These are phyloP conservation scores for Acleris holmiana DNA, from an alignment of 2,888 invertebrate genomes.

Conservation along the genomic window DNA sequence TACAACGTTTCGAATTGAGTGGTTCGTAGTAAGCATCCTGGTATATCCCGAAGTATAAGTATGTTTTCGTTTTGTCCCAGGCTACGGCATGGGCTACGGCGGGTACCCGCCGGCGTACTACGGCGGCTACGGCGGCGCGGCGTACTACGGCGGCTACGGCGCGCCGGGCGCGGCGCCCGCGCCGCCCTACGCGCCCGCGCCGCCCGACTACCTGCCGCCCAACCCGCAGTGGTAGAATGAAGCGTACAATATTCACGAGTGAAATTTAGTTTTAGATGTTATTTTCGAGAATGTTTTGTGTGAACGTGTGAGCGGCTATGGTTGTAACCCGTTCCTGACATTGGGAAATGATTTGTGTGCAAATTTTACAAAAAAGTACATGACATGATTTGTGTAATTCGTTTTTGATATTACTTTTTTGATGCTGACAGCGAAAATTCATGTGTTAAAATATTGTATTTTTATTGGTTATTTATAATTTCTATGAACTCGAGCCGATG, in stretches of 20 bases:
- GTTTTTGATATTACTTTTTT: slow-evolving; percentile 15
- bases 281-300: slow-evolving; percentile 39
- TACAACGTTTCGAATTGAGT: too few relatives aligned
- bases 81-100: slow-evolving; percentile 75
- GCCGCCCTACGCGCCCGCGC: slow-evolving; percentile 45
- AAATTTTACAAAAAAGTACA: slow-evolving; percentile 10
- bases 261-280: slow-evolving; percentile 37
- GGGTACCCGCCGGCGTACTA: slow-evolving; percentile 80
- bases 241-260: slow-evolving; percentile 37
- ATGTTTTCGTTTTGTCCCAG: slow-evolving; percentile 45
- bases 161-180: slow-evolving; percentile 54
- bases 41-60: too few relatives aligned
- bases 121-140: slow-evolving; percentile 80
- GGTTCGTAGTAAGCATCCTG: too few relatives aligned
- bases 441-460: slow-evolving; percentile 6
- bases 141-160: slow-evolving; percentile 78
- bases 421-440: slow-evolving; percentile 17
- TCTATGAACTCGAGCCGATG: not conserved
- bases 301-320: slow-evolving; percentile 40
- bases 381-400: slow-evolving; percentile 21
- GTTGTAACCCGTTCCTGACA: slow-evolving; percentile 14
- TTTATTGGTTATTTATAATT: slow-evolving; percentile 28
- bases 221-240: slow-evolving; percentile 71
- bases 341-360: slow-evolving; percentile 37
- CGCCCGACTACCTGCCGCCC: slow-evolving; percentile 65